A percentile compares a stretch with the other conserved stretches of the same genome.
Evolutionary conservation across 2,797 vertebrate genomes (phyloP).

Genomic region (Sarcoramphus papa): DNA sequence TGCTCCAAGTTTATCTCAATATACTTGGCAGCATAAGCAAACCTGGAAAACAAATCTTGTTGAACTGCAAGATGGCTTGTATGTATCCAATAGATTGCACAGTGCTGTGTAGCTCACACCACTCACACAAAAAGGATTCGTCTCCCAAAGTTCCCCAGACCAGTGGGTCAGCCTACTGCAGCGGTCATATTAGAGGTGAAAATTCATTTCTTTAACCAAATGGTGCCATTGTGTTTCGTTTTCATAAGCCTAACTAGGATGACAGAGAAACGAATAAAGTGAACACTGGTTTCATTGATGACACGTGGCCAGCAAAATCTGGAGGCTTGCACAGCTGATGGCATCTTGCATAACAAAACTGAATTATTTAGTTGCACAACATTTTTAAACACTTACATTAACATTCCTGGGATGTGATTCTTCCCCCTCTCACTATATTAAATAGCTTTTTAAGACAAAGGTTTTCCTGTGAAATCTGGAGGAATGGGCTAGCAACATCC

Average conservation of each 20-base stretch:
- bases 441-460: neutral
- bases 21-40: neutral
- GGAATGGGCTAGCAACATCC: neutral
- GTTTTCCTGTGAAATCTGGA: neutral
- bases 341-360: neutral
- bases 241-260: neutral
- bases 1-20: neutral
- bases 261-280: neutral
- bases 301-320: neutral
- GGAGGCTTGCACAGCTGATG: neutral
- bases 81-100: neutral
- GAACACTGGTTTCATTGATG: neutral
- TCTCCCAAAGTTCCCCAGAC: neutral
- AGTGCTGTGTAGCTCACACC: neutral
- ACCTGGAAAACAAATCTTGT: neutral
- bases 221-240: accelerated
- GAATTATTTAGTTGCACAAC: neutral
- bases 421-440: neutral
- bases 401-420: neutral
- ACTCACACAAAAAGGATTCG: neutral
- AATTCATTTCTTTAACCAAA: neutral
- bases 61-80: neutral
- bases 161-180: neutral
- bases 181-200: neutral
- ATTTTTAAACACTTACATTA: neutral